Evolutionary conservation across 92 coral and sea anemone species (phyloP).

Genomic region (Epizoanthus illoricatus): DNA sequence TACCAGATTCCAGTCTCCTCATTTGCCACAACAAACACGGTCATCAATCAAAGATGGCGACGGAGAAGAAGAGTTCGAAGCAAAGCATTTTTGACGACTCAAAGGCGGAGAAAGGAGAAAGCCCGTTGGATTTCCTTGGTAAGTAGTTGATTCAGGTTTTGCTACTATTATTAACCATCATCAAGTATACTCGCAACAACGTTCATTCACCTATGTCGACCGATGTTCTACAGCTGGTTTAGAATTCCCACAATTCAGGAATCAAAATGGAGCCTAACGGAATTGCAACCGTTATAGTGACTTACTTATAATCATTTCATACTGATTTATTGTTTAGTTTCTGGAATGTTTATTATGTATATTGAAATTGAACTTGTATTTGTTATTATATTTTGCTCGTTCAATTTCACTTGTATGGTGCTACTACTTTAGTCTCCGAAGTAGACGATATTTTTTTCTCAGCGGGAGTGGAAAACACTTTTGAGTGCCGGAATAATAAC

Average conservation of each 20-base stretch:
- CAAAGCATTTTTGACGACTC: conserved; percentile 68
- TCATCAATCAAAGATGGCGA: conserved; percentile 77
- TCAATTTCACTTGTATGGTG: too few relatives aligned
- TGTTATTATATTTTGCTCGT: too few relatives aligned
- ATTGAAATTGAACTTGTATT: too few relatives aligned
- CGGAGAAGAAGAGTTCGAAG: conserved; percentile 82
- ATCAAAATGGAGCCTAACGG: too few relatives aligned
- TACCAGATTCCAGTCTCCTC: conserved; percentile 16
- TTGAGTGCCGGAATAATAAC: too few relatives aligned
- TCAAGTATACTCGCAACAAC: neutral
- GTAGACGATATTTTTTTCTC: too few relatives aligned
- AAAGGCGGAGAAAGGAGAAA: conserved; percentile 84
- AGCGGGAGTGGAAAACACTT: too few relatives aligned
- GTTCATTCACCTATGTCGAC: neutral
- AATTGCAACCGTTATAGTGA: too few relatives aligned
- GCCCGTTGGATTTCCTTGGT: conserved; percentile 86
- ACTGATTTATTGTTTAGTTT: too few relatives aligned
- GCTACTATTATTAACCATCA: neutral
- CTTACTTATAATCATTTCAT: too few relatives aligned
- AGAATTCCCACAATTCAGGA: too few relatives aligned
- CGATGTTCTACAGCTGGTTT: neutral
- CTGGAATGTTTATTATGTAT: neutral
- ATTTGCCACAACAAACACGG: conserved; percentile 6
- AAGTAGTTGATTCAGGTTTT: conserved; percentile 3
- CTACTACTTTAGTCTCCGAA: too few relatives aligned